Conservation (phyloP, 2,888 invertebrate species). For the Ashinkailepas kermadecensis region DNA sequence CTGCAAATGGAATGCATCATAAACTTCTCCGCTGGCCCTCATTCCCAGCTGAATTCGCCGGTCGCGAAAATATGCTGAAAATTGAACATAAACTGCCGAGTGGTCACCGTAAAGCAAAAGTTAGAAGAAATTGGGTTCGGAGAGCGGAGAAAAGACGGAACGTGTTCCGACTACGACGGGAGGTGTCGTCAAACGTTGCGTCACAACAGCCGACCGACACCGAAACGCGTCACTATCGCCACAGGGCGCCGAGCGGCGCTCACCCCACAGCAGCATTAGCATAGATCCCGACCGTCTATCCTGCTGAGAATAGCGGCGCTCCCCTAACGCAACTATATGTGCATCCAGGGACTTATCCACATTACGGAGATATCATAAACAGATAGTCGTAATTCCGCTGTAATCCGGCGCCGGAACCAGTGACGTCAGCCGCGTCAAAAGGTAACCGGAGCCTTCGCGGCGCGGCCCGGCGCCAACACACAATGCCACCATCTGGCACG, state of each 20-base stretch:
- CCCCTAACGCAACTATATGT: constrained; percentile 15
- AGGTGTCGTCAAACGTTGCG: no score
- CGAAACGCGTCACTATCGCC: no score
- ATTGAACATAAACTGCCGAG: not conserved
- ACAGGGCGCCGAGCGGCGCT: no score
- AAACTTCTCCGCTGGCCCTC: not conserved
- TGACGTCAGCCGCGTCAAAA: not conserved
- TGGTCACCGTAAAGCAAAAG: not conserved
- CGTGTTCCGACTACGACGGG: no score
- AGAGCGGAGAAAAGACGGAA: no score
- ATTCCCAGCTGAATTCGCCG: not conserved
- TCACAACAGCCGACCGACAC: no score
- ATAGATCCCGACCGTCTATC: not conserved
- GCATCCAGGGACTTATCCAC: constrained; percentile 15
- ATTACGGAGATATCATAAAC: constrained; percentile 18
- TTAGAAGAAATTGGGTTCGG: not conserved
- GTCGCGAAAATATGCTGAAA: not conserved
- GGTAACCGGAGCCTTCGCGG: not conserved
- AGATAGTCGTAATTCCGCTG: constrained; percentile 15
- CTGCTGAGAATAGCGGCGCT: not conserved
- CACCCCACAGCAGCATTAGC: not conserved
- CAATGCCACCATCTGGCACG: no score
- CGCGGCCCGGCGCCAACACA: no score
- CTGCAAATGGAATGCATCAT: constrained; percentile 8
- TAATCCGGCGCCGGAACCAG: not conserved